Evolutionary conservation across 1,140 invertebrate genomes (phyloP).

Genomic region (Aphidius gifuensis): DNA sequence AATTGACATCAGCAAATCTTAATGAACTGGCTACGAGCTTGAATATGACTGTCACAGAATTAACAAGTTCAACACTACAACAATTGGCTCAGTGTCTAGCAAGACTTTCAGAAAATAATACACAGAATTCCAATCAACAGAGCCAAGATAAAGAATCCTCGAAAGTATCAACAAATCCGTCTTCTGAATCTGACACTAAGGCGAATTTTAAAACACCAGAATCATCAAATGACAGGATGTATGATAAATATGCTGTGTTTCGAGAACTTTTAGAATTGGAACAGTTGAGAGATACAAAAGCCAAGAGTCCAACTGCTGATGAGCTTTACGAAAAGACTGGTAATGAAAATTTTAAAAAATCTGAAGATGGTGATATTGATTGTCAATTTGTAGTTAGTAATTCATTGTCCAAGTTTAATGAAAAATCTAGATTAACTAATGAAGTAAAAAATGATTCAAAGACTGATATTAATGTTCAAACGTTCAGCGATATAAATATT

Average conservation of each 20-base stretch:
- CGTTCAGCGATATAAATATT: no score
- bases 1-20: conserved; percentile 76
- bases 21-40: conserved; percentile 73
- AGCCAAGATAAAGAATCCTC: background rate
- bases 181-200: conserved; percentile 62
- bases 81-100: conserved; percentile 77
- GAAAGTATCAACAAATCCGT: conserved; percentile 21
- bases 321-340: conserved; percentile 13
- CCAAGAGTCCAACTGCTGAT: background rate
- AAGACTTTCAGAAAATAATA: conserved; percentile 39
- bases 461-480: no score
- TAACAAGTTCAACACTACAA: conserved; percentile 81
- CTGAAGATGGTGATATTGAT: conserved; percentile 63
- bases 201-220: conserved; percentile 37
- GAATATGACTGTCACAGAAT: conserved; percentile 68
- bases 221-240: conserved; percentile 41
- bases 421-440: no score
- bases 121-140: background rate
- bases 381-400: no score
- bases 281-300: conserved; percentile 46
- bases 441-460: no score
- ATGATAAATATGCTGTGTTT: conserved; percentile 82
- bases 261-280: conserved; percentile 76
- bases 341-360: background rate
- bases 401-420: no score